Evolutionary conservation across 2,888 invertebrate species (phyloP), one percentile per base, ranked within the genome.

Genomic region (Agrilus biguttatus): DNA sequence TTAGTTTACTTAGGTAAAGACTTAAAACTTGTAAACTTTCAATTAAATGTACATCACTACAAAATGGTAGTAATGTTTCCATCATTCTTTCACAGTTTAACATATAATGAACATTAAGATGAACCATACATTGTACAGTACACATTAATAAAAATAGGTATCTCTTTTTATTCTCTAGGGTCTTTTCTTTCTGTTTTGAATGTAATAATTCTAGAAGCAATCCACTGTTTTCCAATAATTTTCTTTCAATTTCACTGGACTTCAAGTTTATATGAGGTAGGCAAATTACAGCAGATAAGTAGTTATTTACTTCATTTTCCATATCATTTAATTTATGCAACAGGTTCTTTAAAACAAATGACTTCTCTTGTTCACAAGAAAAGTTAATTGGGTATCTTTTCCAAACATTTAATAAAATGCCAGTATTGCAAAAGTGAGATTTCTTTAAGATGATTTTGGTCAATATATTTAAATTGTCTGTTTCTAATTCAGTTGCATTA

Each of bases 401-500:
- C 83, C 84, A 84, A 14, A 72, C 67, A 44, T 68, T 61, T 8
- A 80, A 57, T 48, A 72, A 71, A 1, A 74, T 68, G 1, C 81
- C 80, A 60, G 72, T 73, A 44, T 69, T 67, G 7, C 73, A 73
- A 1, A 78, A 60, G 1, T 82, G 78, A 6, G 78, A 71, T 61
- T 87, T 88, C 40, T 68, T 67, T 33, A 78, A 55, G 33, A 87
- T 67, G 39, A 89, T 71, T 57, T 77, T 77, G 0, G 78, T 71
- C 13, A 87, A 60, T 21, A 83, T 68, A 37, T 71, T 63, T 53
- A 86, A 67, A 3, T 73, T 70, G 33, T 72, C 64, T 33, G 59
- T 57, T 49, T 78, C 72, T 43, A 78, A 73, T 44, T 70, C 62
- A 0, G 66, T 65, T 28, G 10, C 28, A 40, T 74, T 71, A 14